Evolutionary conservation across 1,140 invertebrate genomes (phyloP).

Genomic region (Danaus plexippus): DNA sequence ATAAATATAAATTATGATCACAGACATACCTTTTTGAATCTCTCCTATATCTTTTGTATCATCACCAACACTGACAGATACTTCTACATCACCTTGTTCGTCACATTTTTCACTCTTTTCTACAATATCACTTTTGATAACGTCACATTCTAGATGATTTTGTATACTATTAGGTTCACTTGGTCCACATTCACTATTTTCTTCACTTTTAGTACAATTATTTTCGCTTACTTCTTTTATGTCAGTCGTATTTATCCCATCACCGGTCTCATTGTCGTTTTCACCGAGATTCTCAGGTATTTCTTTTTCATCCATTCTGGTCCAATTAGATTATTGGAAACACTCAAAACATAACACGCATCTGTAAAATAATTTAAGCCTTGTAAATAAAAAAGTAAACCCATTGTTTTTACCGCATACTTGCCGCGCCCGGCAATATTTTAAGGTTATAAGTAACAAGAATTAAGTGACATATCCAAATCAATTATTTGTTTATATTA

Average conservation of each 20-base stretch:
- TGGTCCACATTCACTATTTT: slow-evolving; percentile 14
- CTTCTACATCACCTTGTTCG: no score
- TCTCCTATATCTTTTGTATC: no score
- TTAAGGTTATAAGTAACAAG: slow-evolving; percentile 44
- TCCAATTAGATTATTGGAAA: slow-evolving; percentile 26
- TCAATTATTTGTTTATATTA: no score
- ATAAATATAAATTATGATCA: no score
- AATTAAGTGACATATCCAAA: background rate
- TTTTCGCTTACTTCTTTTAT: slow-evolving; percentile 20
- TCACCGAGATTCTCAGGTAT: slow-evolving; percentile 33
- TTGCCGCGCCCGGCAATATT: slow-evolving; percentile 45
- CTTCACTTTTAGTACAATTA: slow-evolving; percentile 14
- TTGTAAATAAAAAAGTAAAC: slow-evolving; percentile 3
- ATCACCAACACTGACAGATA: no score
- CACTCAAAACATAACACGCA: slow-evolving; percentile 25
- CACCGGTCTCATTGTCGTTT: slow-evolving; percentile 15
- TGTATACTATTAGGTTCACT: slow-evolving; percentile 9
- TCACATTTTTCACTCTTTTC: no score
- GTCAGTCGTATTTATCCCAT: slow-evolving; percentile 8
- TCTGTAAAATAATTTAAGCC: slow-evolving; percentile 38
- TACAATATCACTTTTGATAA: no score
- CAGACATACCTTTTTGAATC: no score
- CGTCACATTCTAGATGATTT: background rate
- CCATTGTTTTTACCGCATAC: slow-evolving; percentile 18
- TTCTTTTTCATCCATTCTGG: slow-evolving; percentile 59